These are phyloP conservation scores for Triplophysa dalaica DNA, from an alignment of 2,113 vertebrate species.

Conservation along the genomic window DNA sequence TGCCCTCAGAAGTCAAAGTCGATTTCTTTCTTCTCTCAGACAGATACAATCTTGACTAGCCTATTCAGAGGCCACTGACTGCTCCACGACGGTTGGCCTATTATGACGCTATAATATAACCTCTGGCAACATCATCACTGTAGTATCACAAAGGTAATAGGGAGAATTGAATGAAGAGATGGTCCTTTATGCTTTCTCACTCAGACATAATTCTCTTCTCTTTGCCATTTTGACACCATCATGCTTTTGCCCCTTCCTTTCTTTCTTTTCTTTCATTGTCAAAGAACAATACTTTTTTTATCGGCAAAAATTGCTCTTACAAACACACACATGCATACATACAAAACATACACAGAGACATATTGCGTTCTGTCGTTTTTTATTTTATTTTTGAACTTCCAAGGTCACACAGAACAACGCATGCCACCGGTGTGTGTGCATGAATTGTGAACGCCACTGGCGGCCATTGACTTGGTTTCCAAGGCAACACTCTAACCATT, in stretches of 20 bases:
- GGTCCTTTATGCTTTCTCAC: conserved; percentile 69
- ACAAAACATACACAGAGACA: too few species aligned
- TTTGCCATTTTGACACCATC: conserved; percentile 69
- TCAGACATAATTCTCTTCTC: conserved; percentile 72
- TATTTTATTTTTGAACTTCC: conserved; percentile 86
- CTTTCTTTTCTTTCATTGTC: conserved; percentile 38
- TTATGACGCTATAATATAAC: conserved; percentile 64
- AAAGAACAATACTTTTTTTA: conserved; percentile 66
- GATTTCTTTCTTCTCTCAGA: conserved; percentile 67
- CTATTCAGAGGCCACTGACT: conserved; percentile 62
- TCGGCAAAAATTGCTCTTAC: conserved; percentile 59
- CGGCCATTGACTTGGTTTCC: conserved; percentile 91
- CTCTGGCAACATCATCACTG: conserved; percentile 71
- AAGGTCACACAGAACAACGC: conserved; percentile 98
- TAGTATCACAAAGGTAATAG: conserved; percentile 72
- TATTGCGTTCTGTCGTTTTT: conserved; percentile 69
- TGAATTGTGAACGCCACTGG: conserved; percentile 88
- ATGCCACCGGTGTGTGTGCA: conserved; percentile 93
- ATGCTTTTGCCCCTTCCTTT: conserved; percentile 53
- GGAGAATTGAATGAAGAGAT: conserved; percentile 60
- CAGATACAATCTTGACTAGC: conserved; percentile 75
- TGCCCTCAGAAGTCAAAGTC: conserved; percentile 71
- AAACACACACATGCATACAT: too few species aligned
- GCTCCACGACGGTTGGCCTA: conserved; percentile 59
- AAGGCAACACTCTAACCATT: conserved; percentile 99